Percentiles rank a stretch among this genome's conserved stretches.
phyloP scores from a whole-genome alignment of 2,888 invertebrate species.

The Tolmerus cingulatus region DNA sequence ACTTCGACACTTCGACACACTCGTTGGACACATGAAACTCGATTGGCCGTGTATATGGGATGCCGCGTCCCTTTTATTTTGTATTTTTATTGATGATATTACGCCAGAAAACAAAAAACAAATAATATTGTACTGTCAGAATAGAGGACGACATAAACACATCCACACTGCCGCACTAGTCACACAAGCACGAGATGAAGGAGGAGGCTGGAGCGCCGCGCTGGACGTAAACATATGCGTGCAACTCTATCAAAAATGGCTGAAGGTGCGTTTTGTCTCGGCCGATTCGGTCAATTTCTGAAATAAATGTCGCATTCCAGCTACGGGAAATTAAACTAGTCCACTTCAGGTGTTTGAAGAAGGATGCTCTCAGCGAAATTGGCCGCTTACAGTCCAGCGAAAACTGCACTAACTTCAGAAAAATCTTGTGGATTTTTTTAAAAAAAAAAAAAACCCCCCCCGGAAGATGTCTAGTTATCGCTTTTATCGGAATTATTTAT shows the following conservation, averaged over 20 bases:
- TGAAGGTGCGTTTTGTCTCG: conserved; percentile 1
- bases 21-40: conserved; percentile 6
- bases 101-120: neutral
- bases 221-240: conserved; percentile 41
- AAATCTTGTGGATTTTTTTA: neutral
- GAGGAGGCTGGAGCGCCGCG: conserved; percentile 12
- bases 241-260: conserved; percentile 37
- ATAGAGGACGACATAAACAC: neutral
- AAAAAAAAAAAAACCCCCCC: neutral
- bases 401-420: neutral
- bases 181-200: conserved; percentile 21
- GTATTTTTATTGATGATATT: neutral
- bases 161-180: conserved; percentile 13
- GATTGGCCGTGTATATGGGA: neutral
- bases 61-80: neutral
- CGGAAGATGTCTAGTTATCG: neutral
- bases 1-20: conserved; percentile 2
- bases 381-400: neutral
- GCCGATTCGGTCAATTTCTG: neutral
- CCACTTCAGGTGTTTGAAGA: neutral
- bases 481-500: neutral
- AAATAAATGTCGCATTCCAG: conserved; percentile 1
- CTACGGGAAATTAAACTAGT: neutral
- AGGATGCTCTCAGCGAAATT: neutral
- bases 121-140: conserved; percentile 12